These are phyloP conservation scores for Plodia interpunctella DNA, from an alignment of 1,140 invertebrate genomes.

Conservation along the genomic window DNA sequence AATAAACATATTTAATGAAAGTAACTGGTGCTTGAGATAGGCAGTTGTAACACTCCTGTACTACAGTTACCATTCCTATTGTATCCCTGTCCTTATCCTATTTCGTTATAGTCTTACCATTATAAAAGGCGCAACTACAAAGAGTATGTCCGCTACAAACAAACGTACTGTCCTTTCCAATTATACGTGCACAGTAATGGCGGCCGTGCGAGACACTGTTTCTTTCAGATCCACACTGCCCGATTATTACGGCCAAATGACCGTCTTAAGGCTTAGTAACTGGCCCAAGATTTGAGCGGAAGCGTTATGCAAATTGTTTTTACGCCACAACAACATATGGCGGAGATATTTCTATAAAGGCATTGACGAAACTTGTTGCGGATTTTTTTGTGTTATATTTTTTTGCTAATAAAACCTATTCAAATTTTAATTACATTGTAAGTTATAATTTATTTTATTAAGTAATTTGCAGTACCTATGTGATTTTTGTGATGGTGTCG, in stretches of 20 bases:
- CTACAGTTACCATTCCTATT: not conserved
- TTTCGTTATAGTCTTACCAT: not conserved
- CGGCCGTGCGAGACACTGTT: constrained; percentile 35
- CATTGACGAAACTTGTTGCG: too few species aligned
- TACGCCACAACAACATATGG: not conserved
- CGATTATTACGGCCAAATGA: constrained; percentile 73
- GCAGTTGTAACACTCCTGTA: too few species aligned
- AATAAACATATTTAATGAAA: too few species aligned
- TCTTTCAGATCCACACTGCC: constrained; percentile 55
- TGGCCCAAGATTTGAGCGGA: constrained; percentile 23
- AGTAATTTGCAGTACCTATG: too few species aligned
- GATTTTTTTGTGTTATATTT: too few species aligned
- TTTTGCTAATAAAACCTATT: too few species aligned
- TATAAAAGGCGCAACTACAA: not conserved
- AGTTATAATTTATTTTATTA: too few species aligned
- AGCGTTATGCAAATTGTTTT: not conserved
- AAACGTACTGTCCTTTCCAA: constrained; percentile 43
- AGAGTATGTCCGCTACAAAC: not conserved
- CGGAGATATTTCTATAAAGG: too few species aligned
- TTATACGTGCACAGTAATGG: constrained; percentile 62
- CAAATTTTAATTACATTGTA: too few species aligned
- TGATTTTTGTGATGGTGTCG: too few species aligned
- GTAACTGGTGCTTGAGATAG: too few species aligned
- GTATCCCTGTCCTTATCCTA: not conserved
- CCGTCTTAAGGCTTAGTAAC: constrained; percentile 51